Conservation (phyloP, 2,888 invertebrate species). For the Poecilus cupreus region DNA sequence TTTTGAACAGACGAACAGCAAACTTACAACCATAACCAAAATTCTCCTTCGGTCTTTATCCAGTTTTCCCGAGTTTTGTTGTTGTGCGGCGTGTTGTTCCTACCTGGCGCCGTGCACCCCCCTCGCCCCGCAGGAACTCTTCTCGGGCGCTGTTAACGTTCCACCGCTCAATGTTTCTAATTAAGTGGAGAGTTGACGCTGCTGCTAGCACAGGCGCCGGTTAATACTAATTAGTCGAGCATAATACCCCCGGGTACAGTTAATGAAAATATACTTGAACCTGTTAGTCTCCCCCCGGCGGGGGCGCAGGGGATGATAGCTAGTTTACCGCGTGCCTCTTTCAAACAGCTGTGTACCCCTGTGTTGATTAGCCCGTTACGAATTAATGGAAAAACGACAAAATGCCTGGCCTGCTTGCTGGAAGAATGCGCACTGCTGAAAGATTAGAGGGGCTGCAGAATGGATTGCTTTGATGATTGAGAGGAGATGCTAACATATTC, state of each 20-base stretch:
- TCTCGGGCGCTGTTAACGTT: neutral
- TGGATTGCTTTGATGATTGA: neutral
- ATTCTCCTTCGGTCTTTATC: neutral
- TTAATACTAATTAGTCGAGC: constrained; percentile 69
- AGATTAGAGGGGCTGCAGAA: neutral
- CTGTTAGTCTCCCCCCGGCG: constrained; percentile 33
- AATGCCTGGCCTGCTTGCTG: neutral
- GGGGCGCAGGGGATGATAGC: neutral
- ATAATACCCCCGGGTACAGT: constrained; percentile 69
- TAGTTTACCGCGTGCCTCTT: constrained; percentile 1
- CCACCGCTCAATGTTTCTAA: constrained; percentile 65
- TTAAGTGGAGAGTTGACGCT: constrained; percentile 68
- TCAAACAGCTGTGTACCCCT: constrained; percentile 16
- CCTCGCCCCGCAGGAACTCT: neutral
- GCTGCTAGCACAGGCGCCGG: constrained; percentile 66
- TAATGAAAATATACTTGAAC: constrained; percentile 69
- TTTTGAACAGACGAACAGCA: neutral
- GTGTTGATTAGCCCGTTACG: constrained; percentile 7
- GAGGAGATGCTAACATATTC: neutral
- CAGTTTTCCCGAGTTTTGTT: neutral
- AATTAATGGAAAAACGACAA: constrained; percentile 9
- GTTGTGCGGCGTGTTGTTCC: neutral
- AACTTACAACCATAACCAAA: neutral
- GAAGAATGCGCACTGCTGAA: neutral
- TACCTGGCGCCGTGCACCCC: neutral